Conservation (phyloP, 2,888 invertebrate genomes). For the Torymus aiolomorphi region DNA sequence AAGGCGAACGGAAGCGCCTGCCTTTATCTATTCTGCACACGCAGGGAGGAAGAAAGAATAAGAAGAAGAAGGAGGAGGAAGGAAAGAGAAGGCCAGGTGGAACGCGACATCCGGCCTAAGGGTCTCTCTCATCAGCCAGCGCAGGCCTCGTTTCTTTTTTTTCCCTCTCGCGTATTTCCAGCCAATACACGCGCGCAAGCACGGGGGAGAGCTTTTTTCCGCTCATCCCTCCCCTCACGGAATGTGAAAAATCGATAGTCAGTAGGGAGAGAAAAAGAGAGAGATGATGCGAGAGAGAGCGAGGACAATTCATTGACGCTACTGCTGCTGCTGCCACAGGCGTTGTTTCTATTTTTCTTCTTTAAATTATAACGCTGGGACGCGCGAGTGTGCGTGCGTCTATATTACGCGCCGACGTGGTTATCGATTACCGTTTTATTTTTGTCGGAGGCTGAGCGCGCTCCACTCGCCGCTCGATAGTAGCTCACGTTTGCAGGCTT, state of each 20-base stretch:
- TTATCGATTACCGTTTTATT: not conserved
- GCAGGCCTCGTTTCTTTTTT: not conserved
- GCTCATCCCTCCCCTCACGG: not conserved
- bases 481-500: too few relatives aligned
- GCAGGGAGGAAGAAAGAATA: too few relatives aligned
- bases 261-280: not conserved
- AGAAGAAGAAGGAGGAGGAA: too few relatives aligned
- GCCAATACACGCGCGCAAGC: not conserved
- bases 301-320: too few relatives aligned
- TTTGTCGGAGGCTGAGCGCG: too few relatives aligned
- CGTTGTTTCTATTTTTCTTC: too few relatives aligned
- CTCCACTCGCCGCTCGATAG: too few relatives aligned
- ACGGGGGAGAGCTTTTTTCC: not conserved
- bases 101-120: too few relatives aligned
- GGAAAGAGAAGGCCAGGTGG: too few relatives aligned
- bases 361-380: not conserved
- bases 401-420: not conserved
- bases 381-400: not conserved
- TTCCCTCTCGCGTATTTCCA: not conserved
- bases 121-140: too few relatives aligned
- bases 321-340: too few relatives aligned
- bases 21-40: not conserved
- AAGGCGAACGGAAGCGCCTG: conserved; percentile 1
- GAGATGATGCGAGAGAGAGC: too few relatives aligned
- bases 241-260: conserved; percentile 20